Base-by-base conservation (phyloP, 64 coral and sea anemone species). In the Montipora efflorescens region DNA sequence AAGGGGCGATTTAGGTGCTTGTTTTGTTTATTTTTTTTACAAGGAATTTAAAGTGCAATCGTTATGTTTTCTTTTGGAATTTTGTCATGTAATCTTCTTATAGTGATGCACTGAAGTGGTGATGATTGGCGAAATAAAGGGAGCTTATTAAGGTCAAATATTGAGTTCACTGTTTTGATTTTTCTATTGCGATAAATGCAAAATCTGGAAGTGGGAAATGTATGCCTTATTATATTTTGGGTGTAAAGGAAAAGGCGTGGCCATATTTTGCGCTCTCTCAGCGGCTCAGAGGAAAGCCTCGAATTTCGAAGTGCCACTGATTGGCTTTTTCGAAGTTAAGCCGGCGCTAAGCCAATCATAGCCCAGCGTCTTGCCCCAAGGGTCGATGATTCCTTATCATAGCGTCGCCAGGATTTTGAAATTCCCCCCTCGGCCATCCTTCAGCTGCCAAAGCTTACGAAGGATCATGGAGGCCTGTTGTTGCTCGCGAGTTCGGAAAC, bases 211-310 rank as follows among this genome's bases (percentile, higher is more conserved):
- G 36, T 36, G 36, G 36, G 36, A 36, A 36, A 36, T 36, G 36
- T 2, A 36, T 36, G 36, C 36, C 36, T 36, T 36, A 67, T 73
- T 19, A 73, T 36, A 36, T 58, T 55, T 45, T 90, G 85, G 86
- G 87, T 72, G 70, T 87, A 53, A 79, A 90, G 87, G 93, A 90
- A 94, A 95, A 83, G 93, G 93, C 61, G 93, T 71, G 88, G 93
- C 90, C 43, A 84, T 67, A 70, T 69, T 78, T 94, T 70, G 51
- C 73, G 84, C 19, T 80, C 88, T 66, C 79, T 49, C 64, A 36
- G 36, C 19, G n/a, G 64, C 93, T 95, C 93, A 79, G 93, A 90
- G 93, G 88, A 95, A 95, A 95, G 82, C 93, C 93, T 90, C 88
- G 74, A 71, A 83, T 90, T 95, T 83, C 79, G 66, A 46, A 71